phyloP scores from a whole-genome alignment of 2,797 vertebrate genomes.

The Novumbra hubbsi region DNA sequence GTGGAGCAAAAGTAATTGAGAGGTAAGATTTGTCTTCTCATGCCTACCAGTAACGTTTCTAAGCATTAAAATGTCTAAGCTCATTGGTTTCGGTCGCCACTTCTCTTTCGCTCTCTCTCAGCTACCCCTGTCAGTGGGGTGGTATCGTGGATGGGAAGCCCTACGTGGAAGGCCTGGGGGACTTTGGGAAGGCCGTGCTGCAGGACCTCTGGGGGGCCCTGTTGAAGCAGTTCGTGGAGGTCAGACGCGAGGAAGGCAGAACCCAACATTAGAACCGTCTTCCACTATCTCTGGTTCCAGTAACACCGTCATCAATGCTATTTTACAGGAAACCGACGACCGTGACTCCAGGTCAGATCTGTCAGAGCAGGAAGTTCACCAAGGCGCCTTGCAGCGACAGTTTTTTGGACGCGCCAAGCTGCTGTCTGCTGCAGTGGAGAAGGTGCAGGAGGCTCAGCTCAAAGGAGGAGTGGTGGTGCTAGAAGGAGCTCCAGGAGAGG shows the following conservation, averaged over 20 bases:
- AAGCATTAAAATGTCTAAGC: not conserved
- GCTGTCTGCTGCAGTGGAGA: constrained; percentile 50
- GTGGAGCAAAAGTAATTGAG: constrained; percentile 63
- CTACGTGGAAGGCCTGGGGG: constrained; percentile 74
- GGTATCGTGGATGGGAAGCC: constrained; percentile 77
- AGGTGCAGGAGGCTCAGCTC: constrained; percentile 55
- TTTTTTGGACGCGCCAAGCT: constrained; percentile 75
- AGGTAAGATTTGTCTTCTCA: constrained; percentile 59
- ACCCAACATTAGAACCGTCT: not conserved
- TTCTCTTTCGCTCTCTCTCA: constrained; percentile 30
- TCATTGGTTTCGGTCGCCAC: not conserved
- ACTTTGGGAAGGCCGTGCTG: constrained; percentile 75
- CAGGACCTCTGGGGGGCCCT: constrained; percentile 80
- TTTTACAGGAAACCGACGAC: constrained; percentile 51
- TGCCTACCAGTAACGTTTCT: not conserved
- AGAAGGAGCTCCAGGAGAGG: constrained; percentile 75
- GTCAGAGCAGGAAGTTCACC: constrained; percentile 75
- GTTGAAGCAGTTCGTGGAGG: constrained; percentile 72
- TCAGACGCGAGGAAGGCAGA: constrained; percentile 42
- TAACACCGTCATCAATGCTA: not conserved
- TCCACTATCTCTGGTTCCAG: not conserved
- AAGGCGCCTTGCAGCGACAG: constrained; percentile 68
- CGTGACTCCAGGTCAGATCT: constrained; percentile 41
- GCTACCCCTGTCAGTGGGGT: constrained; percentile 82
- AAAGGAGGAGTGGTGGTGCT: constrained; percentile 76